A percentile compares a stretch with the other conserved stretches of the same genome.
Evolutionary conservation across 2,797 vertebrate genomes (phyloP).

Genomic region (Sebastes cheni): DNA sequence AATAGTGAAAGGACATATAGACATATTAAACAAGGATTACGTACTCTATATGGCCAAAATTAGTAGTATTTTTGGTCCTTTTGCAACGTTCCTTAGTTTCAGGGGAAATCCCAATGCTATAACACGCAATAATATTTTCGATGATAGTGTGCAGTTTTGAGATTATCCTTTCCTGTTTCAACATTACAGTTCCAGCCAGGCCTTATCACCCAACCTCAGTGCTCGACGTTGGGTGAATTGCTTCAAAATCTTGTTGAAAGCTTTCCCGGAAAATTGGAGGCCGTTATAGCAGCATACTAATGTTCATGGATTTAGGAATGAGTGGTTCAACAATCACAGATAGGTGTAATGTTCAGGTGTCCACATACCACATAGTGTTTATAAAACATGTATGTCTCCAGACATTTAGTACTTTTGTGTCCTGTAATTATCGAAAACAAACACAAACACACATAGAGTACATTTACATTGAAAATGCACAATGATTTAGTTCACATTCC

Average conservation of each 20-base stretch:
- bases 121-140: background rate
- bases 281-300: background rate
- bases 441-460: conserved; percentile 28
- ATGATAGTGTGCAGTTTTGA: background rate
- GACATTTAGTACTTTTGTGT: background rate
- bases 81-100: background rate
- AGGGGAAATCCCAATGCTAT: background rate
- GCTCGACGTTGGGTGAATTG: background rate
- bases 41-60: background rate
- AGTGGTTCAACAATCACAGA: background rate
- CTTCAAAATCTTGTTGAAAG: background rate
- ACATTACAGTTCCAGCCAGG: background rate
- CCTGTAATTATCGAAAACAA: background rate
- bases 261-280: background rate
- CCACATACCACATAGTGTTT: background rate
- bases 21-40: background rate
- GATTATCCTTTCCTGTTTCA: background rate
- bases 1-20: background rate
- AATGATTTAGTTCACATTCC: conserved; percentile 12
- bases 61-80: background rate
- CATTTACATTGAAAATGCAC: conserved; percentile 8
- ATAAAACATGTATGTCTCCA: background rate
- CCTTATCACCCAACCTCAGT: background rate
- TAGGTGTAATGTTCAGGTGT: background rate
- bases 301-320: background rate